Percentiles rank a stretch among this genome's conserved stretches.
phyloP scores from a whole-genome alignment of 2,888 invertebrate genomes.

The Brenthis daphne region DNA sequence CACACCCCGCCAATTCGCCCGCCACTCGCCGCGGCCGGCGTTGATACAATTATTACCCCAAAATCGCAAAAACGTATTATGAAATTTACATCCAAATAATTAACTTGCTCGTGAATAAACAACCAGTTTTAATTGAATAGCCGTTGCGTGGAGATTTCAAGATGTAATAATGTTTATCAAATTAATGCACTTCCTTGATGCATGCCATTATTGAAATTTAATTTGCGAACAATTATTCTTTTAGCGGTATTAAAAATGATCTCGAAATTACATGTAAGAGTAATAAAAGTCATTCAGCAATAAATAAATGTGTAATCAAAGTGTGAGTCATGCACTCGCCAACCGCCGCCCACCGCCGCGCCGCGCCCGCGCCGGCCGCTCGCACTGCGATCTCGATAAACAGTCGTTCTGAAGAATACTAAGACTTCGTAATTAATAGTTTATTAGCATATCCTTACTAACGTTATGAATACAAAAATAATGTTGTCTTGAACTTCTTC shows the following conservation, averaged over 20 bases:
- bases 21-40: conserved; percentile 28
- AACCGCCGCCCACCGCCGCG: conserved; percentile 9
- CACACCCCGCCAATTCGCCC: conserved; percentile 23
- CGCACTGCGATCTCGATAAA: too few species aligned
- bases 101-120: conserved; percentile 28
- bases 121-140: conserved; percentile 29
- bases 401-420: too few species aligned
- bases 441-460: too few species aligned
- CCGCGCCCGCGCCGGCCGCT: conserved; percentile 13
- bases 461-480: too few species aligned
- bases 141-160: conserved; percentile 17
- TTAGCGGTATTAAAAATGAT: conserved; percentile 8
- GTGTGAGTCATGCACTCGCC: conserved; percentile 14
- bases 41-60: conserved; percentile 28
- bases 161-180: conserved; percentile 7
- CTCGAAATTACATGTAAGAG: conserved; percentile 15
- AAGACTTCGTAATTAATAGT: too few species aligned
- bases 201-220: conserved; percentile 13
- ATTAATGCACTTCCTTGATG: conserved; percentile 7
- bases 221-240: conserved; percentile 5
- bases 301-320: conserved; percentile 38
- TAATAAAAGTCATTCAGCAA: conserved; percentile 30
- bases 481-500: too few species aligned
- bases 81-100: conserved; percentile 32
- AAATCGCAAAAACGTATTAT: conserved; percentile 32